These are phyloP conservation scores for Oxycera nigricornis DNA, from an alignment of 2,888 invertebrate species.

Conservation along the genomic window DNA sequence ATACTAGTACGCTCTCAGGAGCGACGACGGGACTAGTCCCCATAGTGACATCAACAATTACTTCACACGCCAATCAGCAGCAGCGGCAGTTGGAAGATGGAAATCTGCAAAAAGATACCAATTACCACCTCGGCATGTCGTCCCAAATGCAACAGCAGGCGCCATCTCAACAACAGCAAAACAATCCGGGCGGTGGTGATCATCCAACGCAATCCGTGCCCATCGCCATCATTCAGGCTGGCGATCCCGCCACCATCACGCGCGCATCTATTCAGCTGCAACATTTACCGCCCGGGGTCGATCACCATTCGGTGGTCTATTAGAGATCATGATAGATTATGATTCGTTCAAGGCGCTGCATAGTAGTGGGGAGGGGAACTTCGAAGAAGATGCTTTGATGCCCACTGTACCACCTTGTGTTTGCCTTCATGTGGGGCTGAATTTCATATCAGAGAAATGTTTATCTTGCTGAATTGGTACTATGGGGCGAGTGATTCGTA, in stretches of 20 bases:
- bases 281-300: conserved; percentile 60
- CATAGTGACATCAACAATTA: conserved; percentile 59
- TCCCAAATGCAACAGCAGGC: conserved; percentile 53
- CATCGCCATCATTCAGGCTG: conserved; percentile 51
- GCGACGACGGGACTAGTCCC: conserved; percentile 57
- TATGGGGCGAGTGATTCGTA: background rate
- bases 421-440: too few relatives aligned
- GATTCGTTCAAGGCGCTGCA: too few relatives aligned
- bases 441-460: background rate
- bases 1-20: conserved; percentile 42
- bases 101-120: conserved; percentile 51
- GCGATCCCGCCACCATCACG: conserved; percentile 44
- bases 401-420: too few relatives aligned
- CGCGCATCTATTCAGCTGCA: conserved; percentile 61
- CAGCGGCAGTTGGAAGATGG: conserved; percentile 49
- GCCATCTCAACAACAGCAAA: conserved; percentile 56
- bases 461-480: background rate
- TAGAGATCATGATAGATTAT: conserved; percentile 48
- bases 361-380: too few relatives aligned
- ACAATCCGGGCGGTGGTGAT: conserved; percentile 53
- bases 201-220: conserved; percentile 52
- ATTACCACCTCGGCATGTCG: conserved; percentile 50
- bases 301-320: conserved; percentile 62
- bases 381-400: background rate
- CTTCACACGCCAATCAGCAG: conserved; percentile 56